Conservation (phyloP, 2,888 invertebrate genomes). For the Celastrina argiolus region DNA sequence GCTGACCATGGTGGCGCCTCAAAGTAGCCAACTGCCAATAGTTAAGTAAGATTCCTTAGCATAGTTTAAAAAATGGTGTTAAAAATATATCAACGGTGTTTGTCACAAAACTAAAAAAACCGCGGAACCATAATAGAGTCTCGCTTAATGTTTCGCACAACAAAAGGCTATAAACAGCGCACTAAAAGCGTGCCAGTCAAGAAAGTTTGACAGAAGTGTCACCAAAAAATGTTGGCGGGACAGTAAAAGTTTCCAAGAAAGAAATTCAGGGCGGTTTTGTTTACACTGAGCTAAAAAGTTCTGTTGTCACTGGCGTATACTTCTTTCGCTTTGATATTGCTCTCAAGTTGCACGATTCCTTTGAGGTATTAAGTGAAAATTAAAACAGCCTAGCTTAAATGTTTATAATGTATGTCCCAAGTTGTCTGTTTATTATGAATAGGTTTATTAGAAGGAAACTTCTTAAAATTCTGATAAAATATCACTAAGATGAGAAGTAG, state of each 20-base stretch:
- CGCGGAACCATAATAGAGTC: slow-evolving; percentile 21
- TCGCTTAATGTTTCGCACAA: slow-evolving; percentile 26
- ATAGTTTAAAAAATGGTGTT: not conserved
- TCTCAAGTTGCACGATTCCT: not conserved
- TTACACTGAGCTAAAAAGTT: slow-evolving; percentile 55
- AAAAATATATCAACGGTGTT: not conserved
- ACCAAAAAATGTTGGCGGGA: slow-evolving; percentile 55
- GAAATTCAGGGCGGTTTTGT: slow-evolving; percentile 65
- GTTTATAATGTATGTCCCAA: no score
- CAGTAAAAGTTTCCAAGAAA: slow-evolving; percentile 69
- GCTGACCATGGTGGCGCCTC: no score
- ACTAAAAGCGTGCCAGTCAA: slow-evolving; percentile 20
- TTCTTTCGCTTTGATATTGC: slow-evolving; percentile 37
- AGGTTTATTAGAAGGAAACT: no score
- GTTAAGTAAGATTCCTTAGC: not conserved
- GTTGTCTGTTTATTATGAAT: no score
- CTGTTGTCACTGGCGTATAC: slow-evolving; percentile 62
- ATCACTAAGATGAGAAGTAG: no score
- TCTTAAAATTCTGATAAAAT: no score
- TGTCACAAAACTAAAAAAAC: not conserved
- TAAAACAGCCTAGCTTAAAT: no score
- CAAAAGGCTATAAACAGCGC: slow-evolving; percentile 5
- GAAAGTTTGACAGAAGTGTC: slow-evolving; percentile 48
- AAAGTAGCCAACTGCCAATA: no score
- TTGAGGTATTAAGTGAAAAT: not conserved